Evolutionary conservation across 2,113 vertebrate genomes (phyloP).

Genomic region (Lichenostomus cassidix): DNA sequence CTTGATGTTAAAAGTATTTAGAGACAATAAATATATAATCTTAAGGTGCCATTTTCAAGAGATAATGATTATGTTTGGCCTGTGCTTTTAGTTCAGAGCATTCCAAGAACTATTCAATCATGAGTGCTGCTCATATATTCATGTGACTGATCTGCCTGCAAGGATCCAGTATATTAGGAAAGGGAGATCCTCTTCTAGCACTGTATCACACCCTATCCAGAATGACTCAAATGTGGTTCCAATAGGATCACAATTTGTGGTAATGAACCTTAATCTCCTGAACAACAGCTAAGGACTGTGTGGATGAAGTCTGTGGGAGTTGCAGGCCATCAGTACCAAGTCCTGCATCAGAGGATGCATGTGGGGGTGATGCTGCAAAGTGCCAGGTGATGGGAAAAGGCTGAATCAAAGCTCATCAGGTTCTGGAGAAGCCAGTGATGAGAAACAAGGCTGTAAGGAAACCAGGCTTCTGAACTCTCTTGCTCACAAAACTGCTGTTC

Average conservation of each 20-base stretch:
- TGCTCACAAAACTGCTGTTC: background rate
- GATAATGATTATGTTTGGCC: background rate
- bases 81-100: background rate
- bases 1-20: background rate
- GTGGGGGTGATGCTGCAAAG: background rate
- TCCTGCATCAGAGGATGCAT: background rate
- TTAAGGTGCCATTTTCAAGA: background rate
- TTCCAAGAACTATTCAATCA: background rate
- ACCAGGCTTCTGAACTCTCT: background rate
- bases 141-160: background rate
- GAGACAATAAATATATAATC: background rate
- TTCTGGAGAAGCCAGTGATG: background rate
- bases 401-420: background rate
- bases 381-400: background rate
- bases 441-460: background rate
- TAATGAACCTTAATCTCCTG: background rate
- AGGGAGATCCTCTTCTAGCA: background rate
- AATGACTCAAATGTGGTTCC: background rate
- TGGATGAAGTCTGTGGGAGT: background rate
- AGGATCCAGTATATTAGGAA: background rate
- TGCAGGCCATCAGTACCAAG: background rate
- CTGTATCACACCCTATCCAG: background rate
- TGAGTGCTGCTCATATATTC: accelerated
- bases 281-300: background rate
- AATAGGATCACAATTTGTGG: background rate